Evolutionary conservation across 2,113 vertebrate genomes (phyloP).

Genomic region (Ascaphus truei): DNA sequence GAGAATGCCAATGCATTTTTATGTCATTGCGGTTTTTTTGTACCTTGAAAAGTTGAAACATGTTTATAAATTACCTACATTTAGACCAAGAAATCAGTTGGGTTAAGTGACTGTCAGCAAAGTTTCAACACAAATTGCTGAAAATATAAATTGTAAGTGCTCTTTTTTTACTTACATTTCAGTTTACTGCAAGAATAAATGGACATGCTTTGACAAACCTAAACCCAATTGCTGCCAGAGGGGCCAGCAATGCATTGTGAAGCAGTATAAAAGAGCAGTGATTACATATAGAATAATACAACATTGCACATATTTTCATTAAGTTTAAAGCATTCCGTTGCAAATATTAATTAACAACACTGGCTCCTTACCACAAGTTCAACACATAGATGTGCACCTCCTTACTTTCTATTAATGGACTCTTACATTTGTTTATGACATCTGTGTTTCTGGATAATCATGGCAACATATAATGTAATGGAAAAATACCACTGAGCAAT

Average conservation of each 20-base stretch:
- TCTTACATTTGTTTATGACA: too few relatives aligned
- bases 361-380: too few relatives aligned
- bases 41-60: constrained; percentile 67
- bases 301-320: too few relatives aligned
- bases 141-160: constrained; percentile 48
- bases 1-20: constrained; percentile 63
- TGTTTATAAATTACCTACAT: constrained; percentile 72
- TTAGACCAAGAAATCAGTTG: constrained; percentile 66
- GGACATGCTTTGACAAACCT: neutral
- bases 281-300: too few relatives aligned
- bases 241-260: neutral
- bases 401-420: too few relatives aligned
- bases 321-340: too few relatives aligned
- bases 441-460: too few relatives aligned
- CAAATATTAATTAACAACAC: too few relatives aligned
- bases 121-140: constrained; percentile 58
- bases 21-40: constrained; percentile 72
- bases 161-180: constrained; percentile 32
- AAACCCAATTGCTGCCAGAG: neutral
- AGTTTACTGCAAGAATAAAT: neutral
- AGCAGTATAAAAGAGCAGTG: too few relatives aligned
- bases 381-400: too few relatives aligned
- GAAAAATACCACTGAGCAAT: too few relatives aligned
- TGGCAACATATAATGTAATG: too few relatives aligned
- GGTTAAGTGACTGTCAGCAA: constrained; percentile 67